Base-by-base conservation (phyloP, 2,113 vertebrate genomes). In the Pycnonotus jocosus region DNA sequence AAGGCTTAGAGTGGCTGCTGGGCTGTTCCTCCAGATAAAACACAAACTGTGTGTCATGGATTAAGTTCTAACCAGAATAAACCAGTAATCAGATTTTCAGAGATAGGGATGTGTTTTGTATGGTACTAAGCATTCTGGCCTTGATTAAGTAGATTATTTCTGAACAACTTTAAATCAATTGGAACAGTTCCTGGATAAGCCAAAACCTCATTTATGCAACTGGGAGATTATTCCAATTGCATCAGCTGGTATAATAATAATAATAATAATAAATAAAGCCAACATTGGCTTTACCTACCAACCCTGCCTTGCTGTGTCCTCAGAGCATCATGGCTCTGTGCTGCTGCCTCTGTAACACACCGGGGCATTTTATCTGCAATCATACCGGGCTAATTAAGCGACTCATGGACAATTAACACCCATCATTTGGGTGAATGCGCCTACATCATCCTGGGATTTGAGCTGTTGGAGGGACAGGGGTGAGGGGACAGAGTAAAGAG, bases 131-230 rank as follows among this genome's bases (percentile, higher is more conserved):
- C 60, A 47, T 79, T 74, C 68, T 88, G 64, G 68, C 60, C 72
- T 88, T 81, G 80, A 88, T 93, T 60, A 88, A 86, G n/a, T 50
- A 91, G 90, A 86, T 91, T 86, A 93, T 64, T 96, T 92, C 87
- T 77, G 79, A 90, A 82, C 37, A 78, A 86, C 45, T 90, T 86
- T 58, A 90, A 88, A 79, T 90, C 82, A 90, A 78, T 62, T 96
- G 92, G 88, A 92, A 78, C 40, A 61, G 51, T 54, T 95, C 76
- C 85, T 93, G 76, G 64, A 78, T 51, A 90, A 79, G 21, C 38
- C 77, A 53, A 90, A 86, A 72, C 76, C 88, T 90, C 69, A 81
- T 83, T 78, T 86, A 44, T 83, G 57, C 64, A 92, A 93, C 86
- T 60, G 60, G 64, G 79, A 83, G 91, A 86, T 86, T 74, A 92